Conservation (phyloP, 2,888 invertebrate genomes). For the Gastracanthus pulcherrimus region DNA sequence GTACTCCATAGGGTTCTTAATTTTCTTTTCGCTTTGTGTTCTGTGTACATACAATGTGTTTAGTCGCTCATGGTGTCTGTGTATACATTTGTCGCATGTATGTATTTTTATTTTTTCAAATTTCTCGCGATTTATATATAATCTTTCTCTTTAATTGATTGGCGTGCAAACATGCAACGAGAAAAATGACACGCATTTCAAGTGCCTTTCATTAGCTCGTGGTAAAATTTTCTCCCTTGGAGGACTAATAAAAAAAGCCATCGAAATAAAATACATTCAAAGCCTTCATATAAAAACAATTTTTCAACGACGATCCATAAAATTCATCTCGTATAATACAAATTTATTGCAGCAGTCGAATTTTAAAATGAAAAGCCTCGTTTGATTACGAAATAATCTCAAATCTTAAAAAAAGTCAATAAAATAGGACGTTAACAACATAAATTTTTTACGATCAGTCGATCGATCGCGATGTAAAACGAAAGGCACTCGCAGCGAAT, state of each 20-base stretch:
- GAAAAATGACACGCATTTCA: slow-evolving; percentile 57
- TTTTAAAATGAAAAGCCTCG: slow-evolving; percentile 43
- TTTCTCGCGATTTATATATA: slow-evolving; percentile 48
- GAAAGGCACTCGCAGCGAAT: slow-evolving; percentile 59
- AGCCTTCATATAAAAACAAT: slow-evolving; percentile 49
- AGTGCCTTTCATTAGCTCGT: slow-evolving; percentile 55
- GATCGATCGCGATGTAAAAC: slow-evolving; percentile 49
- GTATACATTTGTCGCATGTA: slow-evolving; percentile 47
- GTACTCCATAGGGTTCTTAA: slow-evolving; percentile 56
- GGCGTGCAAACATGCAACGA: slow-evolving; percentile 60
- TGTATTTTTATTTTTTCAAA: slow-evolving; percentile 48
- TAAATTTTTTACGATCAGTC: slow-evolving; percentile 45
- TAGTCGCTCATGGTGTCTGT: slow-evolving; percentile 38
- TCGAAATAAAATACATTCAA: slow-evolving; percentile 50
- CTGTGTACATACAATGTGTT: slow-evolving; percentile 57
- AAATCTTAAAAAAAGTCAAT: slow-evolving; percentile 39
- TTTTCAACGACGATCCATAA: slow-evolving; percentile 51
- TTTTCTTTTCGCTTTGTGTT: slow-evolving; percentile 56
- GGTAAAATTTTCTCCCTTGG: slow-evolving; percentile 31
- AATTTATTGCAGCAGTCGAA: slow-evolving; percentile 50
- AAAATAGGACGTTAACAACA: slow-evolving; percentile 47
- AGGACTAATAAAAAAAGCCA: slow-evolving; percentile 44
- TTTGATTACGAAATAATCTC: slow-evolving; percentile 32
- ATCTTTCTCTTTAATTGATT: slow-evolving; percentile 54
- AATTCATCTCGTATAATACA: slow-evolving; percentile 52